phyloP scores from a whole-genome alignment of 2,113 vertebrate species.

The Pelmatolapia mariae region DNA sequence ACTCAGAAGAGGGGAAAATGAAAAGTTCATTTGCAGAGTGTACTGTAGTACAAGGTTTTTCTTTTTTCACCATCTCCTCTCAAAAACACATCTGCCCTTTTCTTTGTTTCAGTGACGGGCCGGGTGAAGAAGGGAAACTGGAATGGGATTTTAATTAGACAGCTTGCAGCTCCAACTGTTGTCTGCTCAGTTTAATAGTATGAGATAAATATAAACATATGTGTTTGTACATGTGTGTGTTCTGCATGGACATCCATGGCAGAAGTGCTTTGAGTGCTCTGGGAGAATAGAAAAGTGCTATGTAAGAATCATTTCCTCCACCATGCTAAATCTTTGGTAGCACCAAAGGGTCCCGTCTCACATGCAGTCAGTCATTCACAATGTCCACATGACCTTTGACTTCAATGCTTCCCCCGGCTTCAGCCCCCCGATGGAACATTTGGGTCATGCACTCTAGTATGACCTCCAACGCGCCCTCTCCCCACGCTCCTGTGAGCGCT shows the following conservation, averaged over 20 bases:
- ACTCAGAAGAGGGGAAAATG: slow-evolving; percentile 27
- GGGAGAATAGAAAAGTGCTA: not conserved
- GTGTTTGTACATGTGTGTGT: not conserved
- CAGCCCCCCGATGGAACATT: slow-evolving; percentile 18
- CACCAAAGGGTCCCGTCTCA: not conserved
- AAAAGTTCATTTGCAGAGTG: slow-evolving; percentile 49
- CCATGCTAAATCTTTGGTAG: not conserved
- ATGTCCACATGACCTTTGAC: not conserved
- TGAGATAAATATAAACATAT: slow-evolving; percentile 11
- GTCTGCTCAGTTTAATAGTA: not conserved
- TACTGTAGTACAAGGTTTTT: not conserved
- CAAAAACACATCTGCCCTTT: slow-evolving; percentile 20
- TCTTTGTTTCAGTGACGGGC: slow-evolving; percentile 16
- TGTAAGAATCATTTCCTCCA: not conserved
- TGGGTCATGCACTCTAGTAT: not conserved
- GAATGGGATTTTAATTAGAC: slow-evolving; percentile 41
- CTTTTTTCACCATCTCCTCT: slow-evolving; percentile 6
- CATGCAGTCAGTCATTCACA: not conserved
- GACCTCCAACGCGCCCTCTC: slow-evolving; percentile 17
- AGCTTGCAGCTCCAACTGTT: slow-evolving; percentile 5
- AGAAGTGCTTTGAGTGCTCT: not conserved
- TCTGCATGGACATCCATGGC: not conserved
- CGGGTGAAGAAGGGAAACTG: not conserved
- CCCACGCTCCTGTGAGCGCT: not conserved
- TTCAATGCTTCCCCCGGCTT: not conserved